These are phyloP conservation scores for Serrognathus titanus DNA, from an alignment of 2,888 invertebrate species.

Conservation along the genomic window DNA sequence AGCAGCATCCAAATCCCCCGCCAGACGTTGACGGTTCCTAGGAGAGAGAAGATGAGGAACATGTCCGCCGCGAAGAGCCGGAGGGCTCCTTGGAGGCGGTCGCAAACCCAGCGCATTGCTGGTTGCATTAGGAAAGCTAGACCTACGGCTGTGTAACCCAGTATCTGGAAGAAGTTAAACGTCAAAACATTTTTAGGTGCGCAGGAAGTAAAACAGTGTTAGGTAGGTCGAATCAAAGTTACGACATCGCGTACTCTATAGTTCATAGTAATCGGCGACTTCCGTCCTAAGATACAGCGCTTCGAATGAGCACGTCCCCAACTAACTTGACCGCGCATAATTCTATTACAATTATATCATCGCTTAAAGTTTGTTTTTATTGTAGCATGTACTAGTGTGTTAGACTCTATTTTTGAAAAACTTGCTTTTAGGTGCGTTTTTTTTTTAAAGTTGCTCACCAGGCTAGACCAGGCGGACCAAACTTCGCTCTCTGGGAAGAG, in stretches of 20 bases:
- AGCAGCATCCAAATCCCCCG: constrained; percentile 80
- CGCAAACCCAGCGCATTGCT: constrained; percentile 67
- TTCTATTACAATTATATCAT: no score
- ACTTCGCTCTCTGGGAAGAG: constrained; percentile 69
- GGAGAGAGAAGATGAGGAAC: constrained; percentile 72
- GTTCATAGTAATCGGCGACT: neutral
- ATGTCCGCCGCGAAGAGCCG: constrained; percentile 71
- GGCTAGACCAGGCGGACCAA: constrained; percentile 71
- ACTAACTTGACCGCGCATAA: no score
- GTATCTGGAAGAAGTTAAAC: constrained; percentile 53
- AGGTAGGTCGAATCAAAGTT: neutral
- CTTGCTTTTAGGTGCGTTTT: no score
- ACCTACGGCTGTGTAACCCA: constrained; percentile 72
- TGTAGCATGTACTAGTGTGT: no score
- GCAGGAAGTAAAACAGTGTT: neutral
- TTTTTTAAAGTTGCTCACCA: constrained; percentile 48
- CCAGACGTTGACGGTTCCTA: constrained; percentile 86
- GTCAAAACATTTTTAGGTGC: no score
- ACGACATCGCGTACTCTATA: neutral
- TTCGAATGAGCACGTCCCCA: neutral
- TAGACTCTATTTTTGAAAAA: no score
- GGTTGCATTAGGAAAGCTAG: constrained; percentile 74
- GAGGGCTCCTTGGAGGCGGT: constrained; percentile 62
- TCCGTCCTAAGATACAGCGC: neutral
- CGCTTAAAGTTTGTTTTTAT: no score